Evolutionary conservation across 1,140 invertebrate species (phyloP), one percentile per base, ranked within the genome.

Genomic region (Hypothenemus hampei): DNA sequence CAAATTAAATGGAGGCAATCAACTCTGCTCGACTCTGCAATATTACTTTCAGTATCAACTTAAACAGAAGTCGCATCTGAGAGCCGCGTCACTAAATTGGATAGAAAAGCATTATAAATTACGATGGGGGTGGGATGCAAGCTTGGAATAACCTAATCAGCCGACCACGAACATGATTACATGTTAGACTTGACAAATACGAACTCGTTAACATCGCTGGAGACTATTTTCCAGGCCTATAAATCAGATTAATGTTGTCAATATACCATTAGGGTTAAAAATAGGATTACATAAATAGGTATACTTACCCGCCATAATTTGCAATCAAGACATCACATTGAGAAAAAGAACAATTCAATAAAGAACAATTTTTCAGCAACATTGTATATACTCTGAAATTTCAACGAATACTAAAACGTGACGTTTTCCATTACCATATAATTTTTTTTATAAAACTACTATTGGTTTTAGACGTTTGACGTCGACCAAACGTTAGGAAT

Each of bases 21-120:
- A 53, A 43, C 26, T 11, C 39, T 29, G 29, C 57, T 41, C 41
- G 45, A 59, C 39, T 59, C 49, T 41, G 40, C 49, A 51, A 49
- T 58, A 57, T 50, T 57, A 50, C 57, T 64, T 44, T 57, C 57
- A 39, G 53, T 59, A 60, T 61, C 58, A 52, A 58, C 41, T 62
- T 37, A 62, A 64, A 58, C 55, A 58, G 62, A 61, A 64, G 59
- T 60, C 46, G 60, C 58, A 58, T 62, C 60, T 58, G 60, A 64
- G 57, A 54, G 60, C 57, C 60, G 40, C 40, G 22, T 21, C 21
- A 39, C 53, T 62, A 64, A 64, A 64, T 64, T 64, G 62, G 60
- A 62, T 58, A 58, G 62, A 64, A 62, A 62, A 56, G 62, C 57
- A 62, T 62, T 59, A 64, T 64, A 64, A 64, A 64, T 64, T 62